Evolutionary conservation across 2,113 vertebrate species (phyloP), one percentile per base, ranked within the genome.

Genomic region (Hydrolagus affinis): DNA sequence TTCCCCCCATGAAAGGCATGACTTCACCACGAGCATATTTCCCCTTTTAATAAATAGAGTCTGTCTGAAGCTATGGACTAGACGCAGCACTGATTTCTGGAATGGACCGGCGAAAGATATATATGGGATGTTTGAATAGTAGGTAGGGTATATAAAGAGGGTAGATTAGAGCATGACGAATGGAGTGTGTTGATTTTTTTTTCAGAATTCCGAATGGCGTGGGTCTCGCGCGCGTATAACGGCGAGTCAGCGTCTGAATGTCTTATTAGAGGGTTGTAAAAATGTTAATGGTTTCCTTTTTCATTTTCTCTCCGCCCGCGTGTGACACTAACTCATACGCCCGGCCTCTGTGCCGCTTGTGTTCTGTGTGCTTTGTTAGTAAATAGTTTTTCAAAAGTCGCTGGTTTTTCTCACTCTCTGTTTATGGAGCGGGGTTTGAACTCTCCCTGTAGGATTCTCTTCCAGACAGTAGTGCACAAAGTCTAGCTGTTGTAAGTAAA

Each of bases 261-360:
- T 19, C 9, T 83, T 66, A 66, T 83, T 66, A 66, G 60, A 25
- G 66, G 62, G 25, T 83, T 66, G 78, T 83, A n/a, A 66, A 66
- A 83, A 56, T 32, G 78, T 68, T 83, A 66, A 83, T 83, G 78
- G 30, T 83, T 83, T 83, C 78, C 78, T 66, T 83, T 66, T 23
- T 83, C 25, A 1, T 75, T 44, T 30, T 30, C 12, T 32, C n/a
- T 15, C 57, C 28, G 78, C 62, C 66, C n/a, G n/a, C n/a, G 32
- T 25, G 8, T 66, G 78, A 32, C 23, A 62, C 78, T 28, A 12
- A 66, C 17, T 21, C 19, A 25, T 83, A 83, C 19, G 19, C 3
- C 62, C 30, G 25, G 60, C 30, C 28, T 32, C 78, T 32, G 15
- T 19, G 28, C 4, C 28, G n/a, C 75, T 62, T 4, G 23, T 2